phyloP scores from a whole-genome alignment of 2,888 invertebrate genomes.

The Cataglyphis livida region DNA sequence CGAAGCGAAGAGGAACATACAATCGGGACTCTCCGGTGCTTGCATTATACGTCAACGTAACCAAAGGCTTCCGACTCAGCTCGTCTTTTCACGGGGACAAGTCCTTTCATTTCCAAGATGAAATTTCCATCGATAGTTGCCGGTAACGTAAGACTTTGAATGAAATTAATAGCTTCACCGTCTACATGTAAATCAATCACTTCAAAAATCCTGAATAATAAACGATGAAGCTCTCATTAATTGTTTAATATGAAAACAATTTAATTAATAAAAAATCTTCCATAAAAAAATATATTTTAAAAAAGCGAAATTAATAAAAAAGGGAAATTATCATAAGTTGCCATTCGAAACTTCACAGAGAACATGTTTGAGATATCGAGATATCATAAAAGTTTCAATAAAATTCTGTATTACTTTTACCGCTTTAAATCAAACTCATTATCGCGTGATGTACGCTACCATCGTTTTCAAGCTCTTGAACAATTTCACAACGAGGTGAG shows the following conservation, averaged over 20 bases:
- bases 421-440: conserved; percentile 24
- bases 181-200: not conserved
- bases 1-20: conserved; percentile 42
- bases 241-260: not conserved
- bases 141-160: conserved; percentile 23
- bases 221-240: not conserved
- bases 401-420: not conserved
- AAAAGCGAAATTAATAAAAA: not conserved
- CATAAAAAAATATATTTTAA: not conserved
- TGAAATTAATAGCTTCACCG: conserved; percentile 31
- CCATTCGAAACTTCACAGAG: not conserved
- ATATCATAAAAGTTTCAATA: conserved; percentile 2
- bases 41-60: conserved; percentile 60
- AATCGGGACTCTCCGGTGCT: conserved; percentile 52
- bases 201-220: not conserved
- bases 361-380: not conserved
- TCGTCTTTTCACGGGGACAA: conserved; percentile 27
- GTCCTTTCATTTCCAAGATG: conserved; percentile 46
- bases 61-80: conserved; percentile 17
- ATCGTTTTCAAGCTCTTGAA: not conserved
- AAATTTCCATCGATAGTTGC: conserved; percentile 42
- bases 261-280: not conserved
- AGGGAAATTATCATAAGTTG: conserved; percentile 2
- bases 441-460: conserved; percentile 2
- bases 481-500: conserved; percentile 16